Base-by-base conservation (phyloP, 2,113 vertebrate genomes). In the Pterocles orientalis region DNA sequence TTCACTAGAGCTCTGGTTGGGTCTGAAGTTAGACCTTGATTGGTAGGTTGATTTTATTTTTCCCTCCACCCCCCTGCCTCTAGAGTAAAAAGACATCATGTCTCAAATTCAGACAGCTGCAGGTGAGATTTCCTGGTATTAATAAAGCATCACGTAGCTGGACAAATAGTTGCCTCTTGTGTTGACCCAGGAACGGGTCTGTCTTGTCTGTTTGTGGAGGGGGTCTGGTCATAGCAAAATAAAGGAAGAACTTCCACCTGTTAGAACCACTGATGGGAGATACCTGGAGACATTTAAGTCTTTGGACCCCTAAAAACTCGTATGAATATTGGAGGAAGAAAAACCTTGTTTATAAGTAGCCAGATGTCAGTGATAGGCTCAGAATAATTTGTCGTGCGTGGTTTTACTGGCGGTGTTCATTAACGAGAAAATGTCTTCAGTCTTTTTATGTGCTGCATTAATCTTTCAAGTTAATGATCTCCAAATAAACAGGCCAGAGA, bases 131-230 rank as follows among this genome's bases (percentile, higher is more conserved):
- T 85, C 16, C 28, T 77, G 16, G 3, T 62, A 25, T 84, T 71
- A 36, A 41, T 25, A 24, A 68, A 47, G 18, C 18, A 39, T n/a
- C 6, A 1, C 0, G 0, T 39, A 21, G 17, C 34, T 77, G 51
- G 10, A 54, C 33, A 48, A 86, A 62, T 41, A 6, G 5, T 18
- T 19, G 7, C 34, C 18, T 53, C 20, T 48, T 50, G 4, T 1
- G 1, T 19, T 75, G 51, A 34, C 19, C 4, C 4, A 29, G 28
- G 41, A 61, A 36, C 20, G 51, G 47, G 7, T 65, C 50, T 68
- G 60, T 10, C 33, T 34, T 61, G 7, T 31, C 72, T 61, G 28
- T 43, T 71, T 43, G 43, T 19, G 39, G 66, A 45, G 21, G 11
- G 43, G 26, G 14, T 15, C 14, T 58, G 60, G 18, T 20, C 6